phyloP scores from a whole-genome alignment of 2,113 vertebrate genomes.

The Lepus americanus region DNA sequence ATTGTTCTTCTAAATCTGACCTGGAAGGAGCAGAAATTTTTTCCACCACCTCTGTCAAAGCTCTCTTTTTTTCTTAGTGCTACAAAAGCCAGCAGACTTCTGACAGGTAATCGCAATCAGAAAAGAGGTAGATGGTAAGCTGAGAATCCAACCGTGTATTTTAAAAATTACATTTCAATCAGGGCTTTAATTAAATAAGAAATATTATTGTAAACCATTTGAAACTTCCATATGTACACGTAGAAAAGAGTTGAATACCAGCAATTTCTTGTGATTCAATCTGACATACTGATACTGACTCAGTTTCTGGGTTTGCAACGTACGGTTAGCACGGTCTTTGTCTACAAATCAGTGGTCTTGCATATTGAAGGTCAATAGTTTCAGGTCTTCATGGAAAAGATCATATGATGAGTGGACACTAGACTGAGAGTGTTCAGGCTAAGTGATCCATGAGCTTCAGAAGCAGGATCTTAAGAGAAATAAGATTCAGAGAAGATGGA shows the following conservation, averaged over 20 bases:
- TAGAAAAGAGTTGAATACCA: background rate
- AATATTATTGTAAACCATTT: conserved; percentile 29
- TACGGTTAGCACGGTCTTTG: background rate
- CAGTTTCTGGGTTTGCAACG: background rate
- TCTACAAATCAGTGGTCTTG: background rate
- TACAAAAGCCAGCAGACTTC: background rate
- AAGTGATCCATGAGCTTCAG: background rate
- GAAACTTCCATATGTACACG: background rate
- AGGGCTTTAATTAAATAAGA: conserved; percentile 15
- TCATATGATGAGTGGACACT: background rate
- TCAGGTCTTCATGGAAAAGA: background rate
- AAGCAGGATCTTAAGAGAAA: background rate
- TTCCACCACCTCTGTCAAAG: background rate
- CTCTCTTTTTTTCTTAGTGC: background rate
- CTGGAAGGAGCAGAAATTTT: background rate
- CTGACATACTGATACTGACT: background rate
- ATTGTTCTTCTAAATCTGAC: background rate
- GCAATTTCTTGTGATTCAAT: background rate
- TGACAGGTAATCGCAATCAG: background rate
- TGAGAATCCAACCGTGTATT: background rate
- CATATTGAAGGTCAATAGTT: background rate
- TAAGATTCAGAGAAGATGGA: background rate
- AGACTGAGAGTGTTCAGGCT: background rate
- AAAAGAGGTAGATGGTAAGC: background rate
- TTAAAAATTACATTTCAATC: background rate